A percentile compares a stretch with the other conserved stretches of the same genome.
These are phyloP conservation scores for Podarcis siculus DNA, from an alignment of 2,797 vertebrate species.

Conservation along the genomic window DNA sequence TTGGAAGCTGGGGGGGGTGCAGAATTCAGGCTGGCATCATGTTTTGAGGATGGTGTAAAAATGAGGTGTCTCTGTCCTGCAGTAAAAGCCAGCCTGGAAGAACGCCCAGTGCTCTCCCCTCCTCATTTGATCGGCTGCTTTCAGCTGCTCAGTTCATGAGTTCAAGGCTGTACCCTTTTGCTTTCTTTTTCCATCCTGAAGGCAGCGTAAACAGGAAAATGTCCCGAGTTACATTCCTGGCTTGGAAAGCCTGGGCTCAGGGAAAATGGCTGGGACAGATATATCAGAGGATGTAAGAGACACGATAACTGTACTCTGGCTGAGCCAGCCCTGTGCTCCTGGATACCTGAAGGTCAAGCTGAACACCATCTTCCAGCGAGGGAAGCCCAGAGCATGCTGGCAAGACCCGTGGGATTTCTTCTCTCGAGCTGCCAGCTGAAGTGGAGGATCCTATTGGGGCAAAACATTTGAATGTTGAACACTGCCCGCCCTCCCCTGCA, in stretches of 20 bases:
- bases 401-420: neutral
- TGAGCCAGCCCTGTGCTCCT: neutral
- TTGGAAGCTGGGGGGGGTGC: too few relatives aligned
- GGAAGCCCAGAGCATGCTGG: neutral
- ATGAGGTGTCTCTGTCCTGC: too few relatives aligned
- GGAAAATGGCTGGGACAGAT: neutral
- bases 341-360: neutral
- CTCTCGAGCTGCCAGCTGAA: rapidly evolving
- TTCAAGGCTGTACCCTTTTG: neutral
- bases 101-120: neutral
- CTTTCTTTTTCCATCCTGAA: neutral
- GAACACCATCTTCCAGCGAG: neutral
- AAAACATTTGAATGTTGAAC: neutral
- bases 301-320: neutral
- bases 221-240: neutral
- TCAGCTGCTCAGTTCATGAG: neutral
- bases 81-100: neutral
- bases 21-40: too few relatives aligned
- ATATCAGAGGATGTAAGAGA: neutral
- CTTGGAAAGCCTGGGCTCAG: neutral
- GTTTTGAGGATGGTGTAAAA: too few relatives aligned
- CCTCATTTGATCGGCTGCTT: rapidly evolving
- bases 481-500: too few relatives aligned
- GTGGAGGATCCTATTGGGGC: neutral
- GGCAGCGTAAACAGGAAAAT: neutral